Evolutionary conservation across 2,888 invertebrate species (phyloP).

Genomic region (Tribolium freemani): DNA sequence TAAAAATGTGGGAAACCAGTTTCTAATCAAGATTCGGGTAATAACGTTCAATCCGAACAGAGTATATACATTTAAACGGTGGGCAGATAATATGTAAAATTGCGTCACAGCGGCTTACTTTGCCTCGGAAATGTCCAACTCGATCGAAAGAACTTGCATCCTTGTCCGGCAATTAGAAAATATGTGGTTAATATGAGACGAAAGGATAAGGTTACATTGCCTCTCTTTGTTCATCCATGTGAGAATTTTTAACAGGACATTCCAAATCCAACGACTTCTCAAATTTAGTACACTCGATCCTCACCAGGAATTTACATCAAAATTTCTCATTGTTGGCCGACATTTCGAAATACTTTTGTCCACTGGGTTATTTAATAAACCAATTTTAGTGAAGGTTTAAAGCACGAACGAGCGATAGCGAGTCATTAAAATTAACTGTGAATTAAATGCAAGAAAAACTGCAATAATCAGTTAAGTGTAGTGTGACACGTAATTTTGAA

Average conservation of each 20-base stretch:
- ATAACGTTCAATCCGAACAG: conserved; percentile 52
- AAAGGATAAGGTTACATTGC: conserved; percentile 48
- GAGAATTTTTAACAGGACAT: conserved; percentile 45
- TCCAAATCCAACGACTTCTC: conserved; percentile 40
- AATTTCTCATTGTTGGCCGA: conserved; percentile 37
- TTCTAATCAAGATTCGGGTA: conserved; percentile 60
- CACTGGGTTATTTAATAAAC: no score
- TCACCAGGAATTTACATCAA: conserved; percentile 42
- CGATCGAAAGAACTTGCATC: conserved; percentile 41
- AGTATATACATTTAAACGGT: conserved; percentile 47
- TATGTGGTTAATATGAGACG: conserved; percentile 38
- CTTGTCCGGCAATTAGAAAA: conserved; percentile 45
- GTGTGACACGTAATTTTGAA: no score
- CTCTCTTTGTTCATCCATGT: conserved; percentile 45
- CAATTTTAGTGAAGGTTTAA: no score
- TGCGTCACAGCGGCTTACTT: conserved; percentile 45
- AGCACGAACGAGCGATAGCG: no score
- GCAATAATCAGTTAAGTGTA: no score
- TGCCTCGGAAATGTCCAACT: conserved; percentile 39
- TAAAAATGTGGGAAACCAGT: conserved; percentile 55
- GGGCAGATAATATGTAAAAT: conserved; percentile 49
- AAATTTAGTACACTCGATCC: conserved; percentile 44
- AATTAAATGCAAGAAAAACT: no score
- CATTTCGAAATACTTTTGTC: conserved; percentile 32
- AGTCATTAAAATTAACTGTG: no score